These are phyloP conservation scores for Homarus americanus DNA, from an alignment of 1,140 invertebrate genomes.

Conservation along the genomic window DNA sequence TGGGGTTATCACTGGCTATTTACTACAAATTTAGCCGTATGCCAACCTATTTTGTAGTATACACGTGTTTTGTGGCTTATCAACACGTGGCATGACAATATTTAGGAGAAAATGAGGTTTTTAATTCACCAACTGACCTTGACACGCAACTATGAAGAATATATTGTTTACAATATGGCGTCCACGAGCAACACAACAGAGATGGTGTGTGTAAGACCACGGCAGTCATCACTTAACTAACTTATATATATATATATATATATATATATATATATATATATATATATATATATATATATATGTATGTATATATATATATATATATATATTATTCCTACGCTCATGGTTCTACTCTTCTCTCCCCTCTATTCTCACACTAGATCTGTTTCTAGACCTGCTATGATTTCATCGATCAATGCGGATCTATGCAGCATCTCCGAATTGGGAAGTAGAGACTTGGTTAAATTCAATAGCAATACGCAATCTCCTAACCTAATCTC, in stretches of 20 bases:
- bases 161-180: slow-evolving; percentile 3
- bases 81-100: neutral
- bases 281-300: slow-evolving; percentile 40
- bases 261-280: slow-evolving; percentile 28
- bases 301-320: slow-evolving; percentile 28
- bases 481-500: no score
- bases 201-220: no score
- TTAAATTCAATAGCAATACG: no score
- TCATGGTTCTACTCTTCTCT: neutral
- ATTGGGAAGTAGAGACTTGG: no score
- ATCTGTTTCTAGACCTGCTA: no score
- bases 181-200: neutral
- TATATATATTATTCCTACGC: neutral
- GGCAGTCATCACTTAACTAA: no score
- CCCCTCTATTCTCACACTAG: no score
- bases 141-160: neutral
- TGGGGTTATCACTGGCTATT: neutral
- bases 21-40: neutral
- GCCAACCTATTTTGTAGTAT: neutral
- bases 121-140: neutral
- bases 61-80: neutral
- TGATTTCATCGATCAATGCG: no score
- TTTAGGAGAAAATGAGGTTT: neutral
- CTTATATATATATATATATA: slow-evolving; percentile 23
- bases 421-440: no score